Percentiles rank a stretch among this genome's conserved stretches.
phyloP scores from a whole-genome alignment of 2,797 vertebrate species.

The Eleutherodactylus coqui region DNA sequence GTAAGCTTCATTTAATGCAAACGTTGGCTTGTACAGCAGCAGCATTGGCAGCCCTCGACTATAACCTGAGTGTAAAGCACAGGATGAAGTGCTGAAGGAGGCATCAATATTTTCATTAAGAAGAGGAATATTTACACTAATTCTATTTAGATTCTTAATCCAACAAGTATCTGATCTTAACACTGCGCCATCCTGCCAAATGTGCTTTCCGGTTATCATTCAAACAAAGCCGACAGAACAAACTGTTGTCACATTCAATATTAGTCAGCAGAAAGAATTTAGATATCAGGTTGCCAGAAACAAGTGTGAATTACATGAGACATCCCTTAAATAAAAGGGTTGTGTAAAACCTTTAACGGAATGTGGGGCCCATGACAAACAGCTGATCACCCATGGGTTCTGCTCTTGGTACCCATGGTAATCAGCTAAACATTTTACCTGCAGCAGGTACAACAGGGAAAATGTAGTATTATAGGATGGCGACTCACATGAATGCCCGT shows the following conservation, averaged over 20 bases:
- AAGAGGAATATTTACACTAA: neutral
- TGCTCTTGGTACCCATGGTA: too few species aligned
- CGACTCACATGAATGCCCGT: too few species aligned
- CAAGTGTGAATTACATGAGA: conserved; percentile 1
- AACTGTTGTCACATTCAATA: neutral
- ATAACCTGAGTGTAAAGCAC: neutral
- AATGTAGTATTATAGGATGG: too few species aligned
- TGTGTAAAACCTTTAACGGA: too few species aligned
- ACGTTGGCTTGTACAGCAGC: neutral
- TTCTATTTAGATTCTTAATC: neutral
- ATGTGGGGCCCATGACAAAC: too few species aligned
- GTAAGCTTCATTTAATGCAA: neutral
- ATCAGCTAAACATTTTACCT: too few species aligned
- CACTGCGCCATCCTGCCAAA: neutral
- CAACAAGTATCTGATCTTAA: neutral
- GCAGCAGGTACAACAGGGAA: too few species aligned
- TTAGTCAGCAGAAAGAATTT: neutral
- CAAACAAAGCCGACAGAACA: neutral
- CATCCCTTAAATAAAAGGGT: too few species aligned
- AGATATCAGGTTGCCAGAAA: neutral
- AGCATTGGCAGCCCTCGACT: neutral
- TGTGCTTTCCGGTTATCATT: neutral
- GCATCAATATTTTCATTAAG: neutral
- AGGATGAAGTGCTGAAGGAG: neutral
- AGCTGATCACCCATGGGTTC: too few species aligned